These are phyloP conservation scores for Dione juno DNA, from an alignment of 2,888 invertebrate genomes.

Conservation along the genomic window DNA sequence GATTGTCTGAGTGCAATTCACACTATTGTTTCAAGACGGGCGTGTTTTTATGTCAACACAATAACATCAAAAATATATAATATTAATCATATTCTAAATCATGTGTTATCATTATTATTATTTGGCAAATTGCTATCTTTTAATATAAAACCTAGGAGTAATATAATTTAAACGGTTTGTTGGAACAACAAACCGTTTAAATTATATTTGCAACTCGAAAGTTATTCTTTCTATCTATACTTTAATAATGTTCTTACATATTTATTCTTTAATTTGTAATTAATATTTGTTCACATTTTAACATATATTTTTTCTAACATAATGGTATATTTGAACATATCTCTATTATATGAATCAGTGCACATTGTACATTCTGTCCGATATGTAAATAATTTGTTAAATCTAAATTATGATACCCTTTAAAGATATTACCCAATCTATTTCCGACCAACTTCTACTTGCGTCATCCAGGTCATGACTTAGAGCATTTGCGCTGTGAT, in stretches of 20 bases:
- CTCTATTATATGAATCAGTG: no score
- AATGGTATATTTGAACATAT: no score
- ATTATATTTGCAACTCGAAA: no score
- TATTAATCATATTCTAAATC: conserved; percentile 10
- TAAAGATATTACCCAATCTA: conserved; percentile 27
- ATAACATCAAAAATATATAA: conserved; percentile 31
- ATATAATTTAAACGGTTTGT: background rate
- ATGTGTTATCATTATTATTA: conserved; percentile 7
- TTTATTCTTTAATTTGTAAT: no score
- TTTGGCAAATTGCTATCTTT: background rate
- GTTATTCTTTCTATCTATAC: background rate
- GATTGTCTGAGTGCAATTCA: conserved; percentile 44
- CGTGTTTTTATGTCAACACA: conserved; percentile 35
- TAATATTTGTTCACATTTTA: no score
- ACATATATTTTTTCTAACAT: no score
- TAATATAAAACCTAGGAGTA: background rate
- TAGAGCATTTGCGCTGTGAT: conserved; percentile 32
- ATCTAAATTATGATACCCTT: conserved; percentile 22
- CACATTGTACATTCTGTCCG: no score
- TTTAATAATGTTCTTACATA: no score
- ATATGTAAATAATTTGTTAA: background rate
- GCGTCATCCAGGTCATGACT: conserved; percentile 38
- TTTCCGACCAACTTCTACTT: conserved; percentile 29
- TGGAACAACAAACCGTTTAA: no score
- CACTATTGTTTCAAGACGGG: conserved; percentile 43